A percentile compares a stretch with the other conserved stretches of the same genome.
Conservation (phyloP, 2,113 vertebrate genomes). For the Thomomys bottae region DNA sequence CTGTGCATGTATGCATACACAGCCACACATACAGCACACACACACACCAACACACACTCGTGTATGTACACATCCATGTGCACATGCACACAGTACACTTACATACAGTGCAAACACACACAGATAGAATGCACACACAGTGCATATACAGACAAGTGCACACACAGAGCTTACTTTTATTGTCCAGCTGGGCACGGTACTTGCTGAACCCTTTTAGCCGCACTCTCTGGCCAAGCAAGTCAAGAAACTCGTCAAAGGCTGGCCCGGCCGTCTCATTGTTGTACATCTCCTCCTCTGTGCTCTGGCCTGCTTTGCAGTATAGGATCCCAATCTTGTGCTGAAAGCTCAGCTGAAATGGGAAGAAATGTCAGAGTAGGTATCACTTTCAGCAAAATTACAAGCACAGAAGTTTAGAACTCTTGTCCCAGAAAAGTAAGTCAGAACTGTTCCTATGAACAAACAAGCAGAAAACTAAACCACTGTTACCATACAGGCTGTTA, state of each 20-base stretch:
- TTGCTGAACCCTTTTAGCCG: conserved; percentile 96
- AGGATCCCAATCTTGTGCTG: conserved; percentile 98
- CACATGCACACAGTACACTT: background rate
- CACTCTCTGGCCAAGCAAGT: conserved; percentile 97
- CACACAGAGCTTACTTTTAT: conserved; percentile 93
- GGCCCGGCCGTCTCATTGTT: conserved; percentile 96
- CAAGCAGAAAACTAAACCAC: background rate
- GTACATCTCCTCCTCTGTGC: conserved; percentile 99
- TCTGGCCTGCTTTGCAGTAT: conserved; percentile 97
- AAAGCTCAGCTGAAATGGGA: conserved; percentile 94
- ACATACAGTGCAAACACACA: background rate
- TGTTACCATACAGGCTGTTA: background rate
- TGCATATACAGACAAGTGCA: no score
- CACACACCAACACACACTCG: no score
- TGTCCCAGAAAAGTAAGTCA: conserved; percentile 20
- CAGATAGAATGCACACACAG: background rate
- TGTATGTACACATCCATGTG: no score
- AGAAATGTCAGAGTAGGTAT: background rate
- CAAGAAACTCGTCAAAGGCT: conserved; percentile 96
- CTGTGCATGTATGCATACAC: background rate
- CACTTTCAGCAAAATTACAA: background rate
- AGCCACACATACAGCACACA: background rate
- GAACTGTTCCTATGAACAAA: background rate
- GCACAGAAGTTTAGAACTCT: background rate
- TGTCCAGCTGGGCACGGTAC: conserved; percentile 98